Evolutionary conservation across 1,140 invertebrate species (phyloP), one percentile per base, ranked within the genome.

Genomic region (Teleogryllus occipitalis): DNA sequence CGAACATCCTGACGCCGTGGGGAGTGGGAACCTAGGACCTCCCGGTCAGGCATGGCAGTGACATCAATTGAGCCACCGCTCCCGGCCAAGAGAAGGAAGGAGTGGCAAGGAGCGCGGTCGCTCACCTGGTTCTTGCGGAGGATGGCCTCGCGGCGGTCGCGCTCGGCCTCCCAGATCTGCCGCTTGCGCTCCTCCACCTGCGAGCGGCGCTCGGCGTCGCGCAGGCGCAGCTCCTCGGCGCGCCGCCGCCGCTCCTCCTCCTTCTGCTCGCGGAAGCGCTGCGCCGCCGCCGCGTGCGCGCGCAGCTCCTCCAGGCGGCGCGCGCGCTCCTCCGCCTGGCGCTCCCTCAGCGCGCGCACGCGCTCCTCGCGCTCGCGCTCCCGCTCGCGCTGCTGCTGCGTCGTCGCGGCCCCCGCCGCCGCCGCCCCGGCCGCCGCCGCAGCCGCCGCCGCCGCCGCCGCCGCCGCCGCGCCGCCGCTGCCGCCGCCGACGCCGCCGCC

Each of bases 181-280:
- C 91, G 90, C 87, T 96, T 96, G 82, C 95, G 90, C 87, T 96
- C 95, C 86, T 96, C 95, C 49, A 96, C 95, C 88, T 94, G 90
- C 76, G 87, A 87, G 75, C 93, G 89, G 84, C 93, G 91, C 83
- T 94, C 93, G 83, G 89, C 90, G 86, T 97, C 95, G 81, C 91
- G 91, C 78, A 88, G 85, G 82, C 93, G 89, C 84, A 95, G 90
- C 83, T 96, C 95, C 80, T 95, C 94, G 84, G 95, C 92, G 81
- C 94, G 89, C 82, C 89, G 89, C 81, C 93, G 88, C 75, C 95
- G 87, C 85, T 96, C 94, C 83, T 94, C 93, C 85, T 97, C 95
- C 83, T 95, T 92, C 86, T 95, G 93, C 88, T 96, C 94, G 54
- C 95, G 90, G 87, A 95, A 95, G 82, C 92, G 92, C 88, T 96